Conservation (phyloP, 2,888 invertebrate species). For the Sipha maydis region DNA sequence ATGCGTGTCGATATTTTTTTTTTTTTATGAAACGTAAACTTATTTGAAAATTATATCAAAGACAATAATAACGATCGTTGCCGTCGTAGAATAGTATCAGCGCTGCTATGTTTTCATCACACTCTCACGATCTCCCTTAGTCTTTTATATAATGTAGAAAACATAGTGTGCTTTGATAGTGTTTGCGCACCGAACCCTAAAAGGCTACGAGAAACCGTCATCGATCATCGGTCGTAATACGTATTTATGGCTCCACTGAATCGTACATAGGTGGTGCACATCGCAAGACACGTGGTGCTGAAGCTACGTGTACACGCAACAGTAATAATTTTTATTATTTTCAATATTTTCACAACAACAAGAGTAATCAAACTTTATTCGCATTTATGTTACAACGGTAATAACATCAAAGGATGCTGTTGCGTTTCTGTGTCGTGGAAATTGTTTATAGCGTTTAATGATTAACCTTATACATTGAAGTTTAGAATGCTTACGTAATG, state of each 20-base stretch:
- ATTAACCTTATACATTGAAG: no score
- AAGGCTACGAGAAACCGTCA: neutral
- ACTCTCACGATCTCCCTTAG: neutral
- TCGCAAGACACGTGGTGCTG: neutral
- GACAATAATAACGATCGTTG: neutral
- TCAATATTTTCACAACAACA: no score
- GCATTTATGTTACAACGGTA: no score
- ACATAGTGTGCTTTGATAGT: neutral
- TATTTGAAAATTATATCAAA: conserved; percentile 13
- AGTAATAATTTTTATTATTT: no score
- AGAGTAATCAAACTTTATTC: no score
- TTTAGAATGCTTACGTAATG: no score
- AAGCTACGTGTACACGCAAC: no score
- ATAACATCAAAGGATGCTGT: no score
- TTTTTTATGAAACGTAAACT: no score
- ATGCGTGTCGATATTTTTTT: no score
- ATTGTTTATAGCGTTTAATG: no score
- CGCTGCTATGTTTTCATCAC: neutral
- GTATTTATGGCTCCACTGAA: neutral
- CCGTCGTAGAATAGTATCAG: neutral
- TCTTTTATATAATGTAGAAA: neutral
- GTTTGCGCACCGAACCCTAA: neutral
- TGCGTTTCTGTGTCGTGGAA: no score
- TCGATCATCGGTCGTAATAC: conserved; percentile 3
- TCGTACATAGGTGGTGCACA: neutral